Percentiles rank a stretch among this genome's conserved stretches.
These are phyloP conservation scores for Salvelinus alpinus DNA, from an alignment of 2,113 vertebrate genomes.

Conservation along the genomic window DNA sequence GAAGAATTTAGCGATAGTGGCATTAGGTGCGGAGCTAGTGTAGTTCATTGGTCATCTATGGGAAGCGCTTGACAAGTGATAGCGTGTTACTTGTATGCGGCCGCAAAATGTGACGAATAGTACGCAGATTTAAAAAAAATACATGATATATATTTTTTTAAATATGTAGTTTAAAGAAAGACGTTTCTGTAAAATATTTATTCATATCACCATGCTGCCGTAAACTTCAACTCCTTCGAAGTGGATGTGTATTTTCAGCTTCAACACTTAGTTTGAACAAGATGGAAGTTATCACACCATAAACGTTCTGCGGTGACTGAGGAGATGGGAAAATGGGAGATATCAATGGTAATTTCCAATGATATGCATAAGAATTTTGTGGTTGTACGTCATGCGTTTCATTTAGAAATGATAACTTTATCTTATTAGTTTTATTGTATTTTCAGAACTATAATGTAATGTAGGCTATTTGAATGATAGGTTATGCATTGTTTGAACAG, in stretches of 20 bases:
- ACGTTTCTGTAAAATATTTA: neutral
- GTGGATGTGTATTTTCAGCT: slow-evolving; percentile 26
- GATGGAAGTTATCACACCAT: slow-evolving; percentile 53
- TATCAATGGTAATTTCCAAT: slow-evolving; percentile 69
- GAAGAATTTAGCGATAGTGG: neutral
- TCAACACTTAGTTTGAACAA: neutral
- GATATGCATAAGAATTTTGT: neutral
- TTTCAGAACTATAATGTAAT: too few relatives aligned
- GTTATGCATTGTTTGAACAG: too few relatives aligned
- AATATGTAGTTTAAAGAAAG: slow-evolving; percentile 35
- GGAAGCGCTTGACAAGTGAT: neutral
- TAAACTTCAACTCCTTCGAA: neutral
- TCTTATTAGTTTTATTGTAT: too few relatives aligned
- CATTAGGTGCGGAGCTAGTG: neutral
- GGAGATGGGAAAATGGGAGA: slow-evolving; percentile 78
- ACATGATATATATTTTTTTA: slow-evolving; percentile 5
- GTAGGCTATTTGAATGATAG: too few relatives aligned
- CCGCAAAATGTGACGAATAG: neutral
- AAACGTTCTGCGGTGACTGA: neutral
- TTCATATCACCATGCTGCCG: slow-evolving; percentile 31
- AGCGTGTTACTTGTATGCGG: neutral
- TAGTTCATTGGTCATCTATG: neutral
- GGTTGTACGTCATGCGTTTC: neutral
- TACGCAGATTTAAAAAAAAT: neutral
- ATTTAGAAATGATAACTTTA: neutral